Evolutionary conservation across 1,140 invertebrate species (phyloP).

Genomic region (Bombus pascuorum): DNA sequence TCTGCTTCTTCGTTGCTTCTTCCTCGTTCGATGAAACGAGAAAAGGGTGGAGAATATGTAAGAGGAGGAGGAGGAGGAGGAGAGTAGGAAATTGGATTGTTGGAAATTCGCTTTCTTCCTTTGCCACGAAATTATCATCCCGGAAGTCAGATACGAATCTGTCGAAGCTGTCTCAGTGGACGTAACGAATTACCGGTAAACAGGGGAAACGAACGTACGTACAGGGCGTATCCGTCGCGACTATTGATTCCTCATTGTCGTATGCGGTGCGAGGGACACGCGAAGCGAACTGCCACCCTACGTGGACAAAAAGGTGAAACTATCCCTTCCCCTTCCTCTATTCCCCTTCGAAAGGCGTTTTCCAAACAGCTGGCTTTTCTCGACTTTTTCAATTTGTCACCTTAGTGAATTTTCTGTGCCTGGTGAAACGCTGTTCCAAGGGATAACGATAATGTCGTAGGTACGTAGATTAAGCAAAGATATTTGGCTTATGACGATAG

Average conservation of each 20-base stretch:
- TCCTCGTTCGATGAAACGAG: not conserved
- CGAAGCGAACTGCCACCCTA: constrained; percentile 29
- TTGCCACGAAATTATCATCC: constrained; percentile 63
- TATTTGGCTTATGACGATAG: not conserved
- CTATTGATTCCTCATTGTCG: constrained; percentile 65
- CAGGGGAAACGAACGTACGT: constrained; percentile 49
- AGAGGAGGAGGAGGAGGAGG: too few species aligned
- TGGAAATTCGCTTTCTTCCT: not conserved
- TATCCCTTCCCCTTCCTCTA: not conserved
- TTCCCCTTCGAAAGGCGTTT: not conserved
- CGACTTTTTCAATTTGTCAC: constrained; percentile 23
- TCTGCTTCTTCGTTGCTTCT: not conserved
- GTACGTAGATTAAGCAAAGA: too few species aligned
- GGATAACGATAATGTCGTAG: too few species aligned
- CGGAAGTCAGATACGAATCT: constrained; percentile 64
- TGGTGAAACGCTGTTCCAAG: too few species aligned
- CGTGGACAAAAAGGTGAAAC: constrained; percentile 11
- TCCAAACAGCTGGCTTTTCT: constrained; percentile 31
- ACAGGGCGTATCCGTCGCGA: constrained; percentile 59
- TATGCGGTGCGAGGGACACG: constrained; percentile 54
- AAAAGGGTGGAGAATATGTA: too few species aligned
- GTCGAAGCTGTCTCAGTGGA: constrained; percentile 41
- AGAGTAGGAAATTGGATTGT: not conserved
- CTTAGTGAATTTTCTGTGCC: not conserved
- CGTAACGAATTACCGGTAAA: constrained; percentile 55